A percentile compares a stretch with the other conserved stretches of the same genome.
These are phyloP conservation scores for Apaloderma vittatum DNA, from an alignment of 2,113 vertebrate genomes.

Conservation along the genomic window DNA sequence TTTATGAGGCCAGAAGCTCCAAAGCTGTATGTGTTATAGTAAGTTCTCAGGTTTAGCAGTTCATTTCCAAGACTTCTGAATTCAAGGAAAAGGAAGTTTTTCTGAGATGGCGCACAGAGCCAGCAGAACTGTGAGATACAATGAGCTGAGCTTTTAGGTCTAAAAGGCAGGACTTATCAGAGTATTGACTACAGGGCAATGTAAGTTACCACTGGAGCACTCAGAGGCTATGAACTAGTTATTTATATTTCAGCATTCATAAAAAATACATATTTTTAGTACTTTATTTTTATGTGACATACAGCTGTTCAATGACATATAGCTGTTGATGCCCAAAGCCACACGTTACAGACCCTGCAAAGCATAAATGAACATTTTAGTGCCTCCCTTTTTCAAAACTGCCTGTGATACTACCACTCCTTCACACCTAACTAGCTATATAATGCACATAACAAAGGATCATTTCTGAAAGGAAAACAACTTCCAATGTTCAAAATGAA, in stretches of 20 bases:
- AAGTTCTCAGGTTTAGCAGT: neutral
- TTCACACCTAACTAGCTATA: neutral
- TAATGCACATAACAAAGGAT: neutral
- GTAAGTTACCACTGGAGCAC: neutral
- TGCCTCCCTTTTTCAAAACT: neutral
- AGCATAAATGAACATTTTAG: neutral
- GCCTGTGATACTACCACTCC: neutral
- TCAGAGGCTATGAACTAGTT: neutral
- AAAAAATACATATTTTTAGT: neutral
- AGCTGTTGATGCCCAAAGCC: neutral
- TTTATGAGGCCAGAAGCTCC: neutral
- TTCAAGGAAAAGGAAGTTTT: neutral
- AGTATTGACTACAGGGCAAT: neutral
- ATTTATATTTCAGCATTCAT: neutral
- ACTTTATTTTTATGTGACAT: neutral
- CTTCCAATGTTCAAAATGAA: neutral
- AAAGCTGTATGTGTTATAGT: neutral
- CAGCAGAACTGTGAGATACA: neutral
- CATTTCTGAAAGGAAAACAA: neutral
- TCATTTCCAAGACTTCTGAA: neutral
- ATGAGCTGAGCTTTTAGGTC: neutral
- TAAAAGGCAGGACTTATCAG: neutral
- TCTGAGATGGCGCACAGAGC: neutral
- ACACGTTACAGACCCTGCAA: fast-evolving
- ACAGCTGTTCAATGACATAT: neutral